Percentiles rank a stretch among this genome's conserved stretches.
Conservation (phyloP, 2,113 vertebrate genomes). For the Cavia porcellus region DNA sequence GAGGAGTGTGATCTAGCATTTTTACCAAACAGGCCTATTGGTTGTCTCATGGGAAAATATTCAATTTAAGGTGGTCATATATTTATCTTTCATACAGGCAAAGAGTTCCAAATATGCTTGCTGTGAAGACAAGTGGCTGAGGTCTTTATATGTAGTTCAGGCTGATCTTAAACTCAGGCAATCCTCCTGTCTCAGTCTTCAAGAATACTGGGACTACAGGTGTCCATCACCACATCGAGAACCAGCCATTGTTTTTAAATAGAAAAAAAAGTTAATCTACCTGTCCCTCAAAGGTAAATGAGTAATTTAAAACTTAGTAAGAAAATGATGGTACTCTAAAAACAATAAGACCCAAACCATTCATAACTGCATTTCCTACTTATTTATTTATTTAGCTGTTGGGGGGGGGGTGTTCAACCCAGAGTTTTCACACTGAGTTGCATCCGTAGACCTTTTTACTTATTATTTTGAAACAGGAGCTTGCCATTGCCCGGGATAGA, state of each 20-base stretch:
- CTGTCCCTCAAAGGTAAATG: constrained; percentile 7
- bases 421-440: not conserved
- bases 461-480: not conserved
- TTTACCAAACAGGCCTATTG: not conserved
- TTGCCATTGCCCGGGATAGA: not conserved
- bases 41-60: not conserved
- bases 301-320: constrained; percentile 32
- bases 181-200: not conserved
- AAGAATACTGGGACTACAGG: not conserved
- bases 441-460: not conserved
- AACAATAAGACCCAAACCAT: not conserved
- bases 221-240: not conserved
- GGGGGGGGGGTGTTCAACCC: not conserved
- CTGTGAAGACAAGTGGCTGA: not conserved
- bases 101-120: constrained; percentile 43
- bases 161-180: not conserved
- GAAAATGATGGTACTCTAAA: constrained; percentile 51
- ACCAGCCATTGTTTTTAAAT: constrained; percentile 7
- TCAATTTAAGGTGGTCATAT: constrained; percentile 16
- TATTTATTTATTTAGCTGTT: not conserved
- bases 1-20: not conserved
- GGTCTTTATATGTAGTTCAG: not conserved
- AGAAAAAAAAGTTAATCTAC: not conserved
- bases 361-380: not conserved
- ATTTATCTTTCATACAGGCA: constrained; percentile 18